Conservation (phyloP, 2,113 vertebrate genomes). For the Bos javanicus region DNA sequence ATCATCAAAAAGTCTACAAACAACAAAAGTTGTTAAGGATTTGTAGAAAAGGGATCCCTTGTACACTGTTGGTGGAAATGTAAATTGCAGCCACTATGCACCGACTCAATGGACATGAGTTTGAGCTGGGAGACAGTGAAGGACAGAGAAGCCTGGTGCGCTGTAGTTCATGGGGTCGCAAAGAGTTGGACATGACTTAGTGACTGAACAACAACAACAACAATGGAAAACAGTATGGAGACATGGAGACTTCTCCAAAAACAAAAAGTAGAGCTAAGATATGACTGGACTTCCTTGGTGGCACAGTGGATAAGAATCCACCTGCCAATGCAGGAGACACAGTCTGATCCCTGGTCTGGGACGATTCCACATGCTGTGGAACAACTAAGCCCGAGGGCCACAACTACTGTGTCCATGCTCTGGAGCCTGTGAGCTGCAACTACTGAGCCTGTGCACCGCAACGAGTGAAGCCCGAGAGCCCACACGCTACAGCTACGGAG, state of each 20-base stretch:
- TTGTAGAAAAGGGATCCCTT: neutral
- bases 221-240: neutral
- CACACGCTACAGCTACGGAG: neutral
- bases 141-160: neutral
- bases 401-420: neutral
- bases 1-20: neutral
- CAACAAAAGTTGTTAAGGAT: neutral
- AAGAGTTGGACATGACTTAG: neutral
- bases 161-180: neutral
- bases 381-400: neutral
- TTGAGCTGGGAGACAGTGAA: neutral
- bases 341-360: neutral
- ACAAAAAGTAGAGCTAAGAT: neutral
- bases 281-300: neutral
- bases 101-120: neutral
- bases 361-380: neutral
- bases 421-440: neutral
- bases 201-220: neutral
- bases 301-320: neutral
- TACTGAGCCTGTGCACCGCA: neutral
- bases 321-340: neutral
- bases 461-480: neutral
- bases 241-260: neutral
- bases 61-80: neutral
- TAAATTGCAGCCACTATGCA: neutral